These are phyloP conservation scores for Eutolmus rufibarbis DNA, from an alignment of 2,888 invertebrate genomes.

Conservation along the genomic window DNA sequence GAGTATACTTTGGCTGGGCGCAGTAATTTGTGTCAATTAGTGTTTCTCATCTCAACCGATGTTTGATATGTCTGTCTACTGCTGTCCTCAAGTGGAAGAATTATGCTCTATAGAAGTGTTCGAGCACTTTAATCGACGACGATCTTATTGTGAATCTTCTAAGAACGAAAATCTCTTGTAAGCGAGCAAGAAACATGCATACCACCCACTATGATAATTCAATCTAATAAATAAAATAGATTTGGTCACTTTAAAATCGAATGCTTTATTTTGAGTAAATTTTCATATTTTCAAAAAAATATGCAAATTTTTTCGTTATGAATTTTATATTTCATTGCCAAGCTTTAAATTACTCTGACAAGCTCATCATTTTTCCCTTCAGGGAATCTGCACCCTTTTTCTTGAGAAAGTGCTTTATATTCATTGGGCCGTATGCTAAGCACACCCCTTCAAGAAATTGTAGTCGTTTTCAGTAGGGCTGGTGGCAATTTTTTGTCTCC, in stretches of 20 bases:
- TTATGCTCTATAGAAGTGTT: background rate
- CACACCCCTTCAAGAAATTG: conserved; percentile 15
- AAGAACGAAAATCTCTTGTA: background rate
- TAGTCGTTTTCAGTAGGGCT: background rate
- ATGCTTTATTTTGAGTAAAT: background rate
- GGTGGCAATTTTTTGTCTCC: background rate
- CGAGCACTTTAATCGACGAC: background rate
- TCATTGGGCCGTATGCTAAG: conserved; percentile 25
- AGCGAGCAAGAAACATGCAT: background rate
- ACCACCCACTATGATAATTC: background rate
- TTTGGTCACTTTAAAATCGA: background rate
- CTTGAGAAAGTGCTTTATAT: conserved; percentile 26
- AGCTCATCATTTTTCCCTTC: background rate
- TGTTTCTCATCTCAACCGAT: background rate
- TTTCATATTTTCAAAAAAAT: background rate
- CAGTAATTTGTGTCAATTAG: conserved; percentile 36
- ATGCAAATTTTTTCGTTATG: background rate
- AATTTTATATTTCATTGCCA: conserved; percentile 9
- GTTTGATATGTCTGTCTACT: background rate
- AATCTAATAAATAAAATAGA: background rate
- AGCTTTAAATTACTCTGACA: background rate
- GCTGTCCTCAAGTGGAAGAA: background rate
- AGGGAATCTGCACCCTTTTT: conserved; percentile 9
- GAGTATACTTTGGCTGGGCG: background rate
- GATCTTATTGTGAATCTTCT: background rate